A percentile compares a stretch with the other conserved stretches of the same genome.
Conservation (phyloP, 1,140 invertebrate genomes). For the Drosophila ogumai region DNA sequence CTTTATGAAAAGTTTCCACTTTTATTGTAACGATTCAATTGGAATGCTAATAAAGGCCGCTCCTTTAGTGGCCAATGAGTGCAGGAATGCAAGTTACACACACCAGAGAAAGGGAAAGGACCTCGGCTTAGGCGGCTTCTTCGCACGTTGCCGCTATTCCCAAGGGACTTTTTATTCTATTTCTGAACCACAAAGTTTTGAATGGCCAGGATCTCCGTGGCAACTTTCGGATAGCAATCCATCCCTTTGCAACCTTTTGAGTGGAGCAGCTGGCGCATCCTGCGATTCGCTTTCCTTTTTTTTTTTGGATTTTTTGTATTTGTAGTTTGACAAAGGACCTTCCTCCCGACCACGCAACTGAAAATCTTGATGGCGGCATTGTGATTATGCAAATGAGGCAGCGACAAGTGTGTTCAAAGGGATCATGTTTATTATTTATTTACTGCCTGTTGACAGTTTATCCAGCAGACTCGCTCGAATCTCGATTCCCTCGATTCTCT, state of each 20-base stretch:
- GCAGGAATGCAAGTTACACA: conserved; percentile 36
- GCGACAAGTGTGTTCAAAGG: conserved; percentile 72
- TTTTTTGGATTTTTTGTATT: neutral
- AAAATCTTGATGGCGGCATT: conserved; percentile 52
- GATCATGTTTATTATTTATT: conserved; percentile 82
- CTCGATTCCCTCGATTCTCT: conserved; percentile 37
- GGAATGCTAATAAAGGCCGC: conserved; percentile 3
- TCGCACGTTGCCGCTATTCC: conserved; percentile 6
- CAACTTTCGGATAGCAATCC: conserved; percentile 36
- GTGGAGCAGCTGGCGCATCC: conserved; percentile 44
- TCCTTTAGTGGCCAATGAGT: conserved; percentile 16
- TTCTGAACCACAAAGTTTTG: conserved; percentile 35
- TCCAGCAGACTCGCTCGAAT: conserved; percentile 51
- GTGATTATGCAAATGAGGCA: conserved; percentile 75
- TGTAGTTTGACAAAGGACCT: conserved; percentile 47
- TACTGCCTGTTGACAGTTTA: conserved; percentile 73
- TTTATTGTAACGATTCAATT: conserved; percentile 10
- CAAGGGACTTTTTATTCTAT: conserved; percentile 27
- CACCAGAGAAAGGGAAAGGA: conserved; percentile 4
- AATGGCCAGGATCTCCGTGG: conserved; percentile 38
- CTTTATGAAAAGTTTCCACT: conserved; percentile 9
- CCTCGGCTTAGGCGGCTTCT: conserved; percentile 4
- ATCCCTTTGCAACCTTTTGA: conserved; percentile 31
- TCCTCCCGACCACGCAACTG: conserved; percentile 2
- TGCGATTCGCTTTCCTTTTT: conserved; percentile 9